Conservation (phyloP, 2,113 vertebrate species). For the Sylvietta virens region DNA sequence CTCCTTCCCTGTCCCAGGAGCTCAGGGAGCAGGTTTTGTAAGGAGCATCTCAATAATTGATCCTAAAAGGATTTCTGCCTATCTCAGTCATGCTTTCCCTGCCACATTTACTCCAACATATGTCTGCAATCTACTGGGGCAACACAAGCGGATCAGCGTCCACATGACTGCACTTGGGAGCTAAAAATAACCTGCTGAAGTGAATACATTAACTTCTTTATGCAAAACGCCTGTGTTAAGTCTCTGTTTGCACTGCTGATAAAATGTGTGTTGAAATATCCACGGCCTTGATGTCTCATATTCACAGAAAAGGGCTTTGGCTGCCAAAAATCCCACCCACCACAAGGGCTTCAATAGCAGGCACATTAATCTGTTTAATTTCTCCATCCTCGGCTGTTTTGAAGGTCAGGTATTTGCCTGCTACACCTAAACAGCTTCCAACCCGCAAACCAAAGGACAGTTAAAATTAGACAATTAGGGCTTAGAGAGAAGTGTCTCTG, state of each 20-base stretch:
- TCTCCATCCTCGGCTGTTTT: background rate
- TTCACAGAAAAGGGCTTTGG: background rate
- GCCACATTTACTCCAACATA: slow-evolving; percentile 38
- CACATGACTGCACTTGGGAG: slow-evolving; percentile 21
- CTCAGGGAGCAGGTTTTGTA: background rate
- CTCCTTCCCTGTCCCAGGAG: accelerated
- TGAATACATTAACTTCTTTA: background rate
- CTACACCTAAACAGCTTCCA: background rate
- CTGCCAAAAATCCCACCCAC: slow-evolving; percentile 46
- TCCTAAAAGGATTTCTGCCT: background rate
- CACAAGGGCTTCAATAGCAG: background rate
- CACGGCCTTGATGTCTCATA: background rate
- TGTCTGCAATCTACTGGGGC: slow-evolving; percentile 30
- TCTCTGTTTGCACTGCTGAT: slow-evolving; percentile 44
- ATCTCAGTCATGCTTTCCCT: background rate
- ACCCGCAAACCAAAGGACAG: background rate
- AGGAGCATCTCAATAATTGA: background rate
- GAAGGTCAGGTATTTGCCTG: background rate
- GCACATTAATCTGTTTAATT: background rate
- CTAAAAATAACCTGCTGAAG: slow-evolving; percentile 32
- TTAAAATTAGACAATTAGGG: background rate
- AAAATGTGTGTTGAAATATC: slow-evolving; percentile 35
- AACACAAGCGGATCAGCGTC: slow-evolving; percentile 13
- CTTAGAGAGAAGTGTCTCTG: background rate
- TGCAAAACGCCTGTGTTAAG: slow-evolving; percentile 14